Percentiles rank a stretch among this genome's conserved stretches.
Conservation (phyloP, 2,113 vertebrate genomes). For the Struthio camelus region DNA sequence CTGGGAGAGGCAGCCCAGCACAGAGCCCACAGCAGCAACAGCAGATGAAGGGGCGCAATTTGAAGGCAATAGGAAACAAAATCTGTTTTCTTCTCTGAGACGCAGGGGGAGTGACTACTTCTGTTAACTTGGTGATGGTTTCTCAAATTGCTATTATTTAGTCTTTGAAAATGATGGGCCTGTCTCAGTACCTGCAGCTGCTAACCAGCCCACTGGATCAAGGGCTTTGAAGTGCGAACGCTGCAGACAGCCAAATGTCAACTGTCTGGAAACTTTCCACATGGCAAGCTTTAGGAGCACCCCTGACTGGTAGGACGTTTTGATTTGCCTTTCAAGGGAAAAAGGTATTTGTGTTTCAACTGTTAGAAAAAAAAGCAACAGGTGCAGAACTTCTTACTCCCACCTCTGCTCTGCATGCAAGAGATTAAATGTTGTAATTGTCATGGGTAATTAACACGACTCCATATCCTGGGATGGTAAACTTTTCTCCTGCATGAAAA, state of each 20-base stretch:
- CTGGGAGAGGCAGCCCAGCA: neutral
- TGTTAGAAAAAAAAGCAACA: neutral
- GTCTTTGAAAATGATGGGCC: constrained; percentile 17
- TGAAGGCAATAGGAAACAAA: constrained; percentile 3
- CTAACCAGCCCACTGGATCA: constrained; percentile 16
- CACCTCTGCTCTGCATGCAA: neutral
- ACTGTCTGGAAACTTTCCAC: constrained; percentile 42
- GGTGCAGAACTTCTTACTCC: neutral
- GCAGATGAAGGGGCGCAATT: neutral
- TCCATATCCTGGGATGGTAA: neutral
- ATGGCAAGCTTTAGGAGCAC: constrained; percentile 17
- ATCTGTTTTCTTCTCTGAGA: neutral
- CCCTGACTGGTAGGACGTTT: neutral
- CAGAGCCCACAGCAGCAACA: neutral
- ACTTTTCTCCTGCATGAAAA: neutral
- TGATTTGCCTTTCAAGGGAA: constrained; percentile 21
- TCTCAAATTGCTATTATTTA: constrained; percentile 21
- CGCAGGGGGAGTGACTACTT: neutral
- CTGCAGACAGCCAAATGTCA: constrained; percentile 41
- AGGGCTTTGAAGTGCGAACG: constrained; percentile 61
- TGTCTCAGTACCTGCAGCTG: constrained; percentile 59
- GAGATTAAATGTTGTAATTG: neutral
- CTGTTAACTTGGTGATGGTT: constrained; percentile 30
- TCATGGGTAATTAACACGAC: neutral
- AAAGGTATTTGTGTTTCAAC: neutral